These are phyloP conservation scores for Plusia festucae DNA, from an alignment of 2,888 invertebrate genomes.

Conservation along the genomic window DNA sequence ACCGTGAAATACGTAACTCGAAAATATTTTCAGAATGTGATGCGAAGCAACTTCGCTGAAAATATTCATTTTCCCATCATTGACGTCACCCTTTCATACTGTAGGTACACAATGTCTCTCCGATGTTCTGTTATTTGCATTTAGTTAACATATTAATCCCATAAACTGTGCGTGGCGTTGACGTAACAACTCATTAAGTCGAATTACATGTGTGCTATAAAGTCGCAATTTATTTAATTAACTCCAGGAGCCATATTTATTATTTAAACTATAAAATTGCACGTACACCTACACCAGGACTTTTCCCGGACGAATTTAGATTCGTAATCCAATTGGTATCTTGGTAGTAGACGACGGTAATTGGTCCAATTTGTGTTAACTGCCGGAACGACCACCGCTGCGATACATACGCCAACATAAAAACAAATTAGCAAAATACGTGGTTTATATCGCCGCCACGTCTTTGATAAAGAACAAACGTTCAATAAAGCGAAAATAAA, in stretches of 20 bases:
- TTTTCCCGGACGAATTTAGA: constrained; percentile 68
- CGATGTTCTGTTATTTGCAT: constrained; percentile 74
- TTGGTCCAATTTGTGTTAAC: constrained; percentile 78
- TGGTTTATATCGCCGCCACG: constrained; percentile 34
- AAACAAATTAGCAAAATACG: constrained; percentile 58
- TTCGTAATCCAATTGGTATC: constrained; percentile 77
- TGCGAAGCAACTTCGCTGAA: not conserved
- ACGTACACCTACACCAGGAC: constrained; percentile 39
- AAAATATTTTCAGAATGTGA: constrained; percentile 1
- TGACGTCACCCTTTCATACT: constrained; percentile 17
- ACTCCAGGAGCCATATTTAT: constrained; percentile 32
- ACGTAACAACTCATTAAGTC: constrained; percentile 69
- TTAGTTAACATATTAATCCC: constrained; percentile 82
- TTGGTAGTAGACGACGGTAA: constrained; percentile 70
- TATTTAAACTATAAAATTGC: constrained; percentile 26
- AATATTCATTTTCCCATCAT: not conserved
- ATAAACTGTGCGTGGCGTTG: constrained; percentile 74
- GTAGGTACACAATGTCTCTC: constrained; percentile 19
- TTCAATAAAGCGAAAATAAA: constrained; percentile 33
- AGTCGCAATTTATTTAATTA: constrained; percentile 53
- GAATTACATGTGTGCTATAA: constrained; percentile 49
- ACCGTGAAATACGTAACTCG: no score
- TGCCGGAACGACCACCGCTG: constrained; percentile 69
- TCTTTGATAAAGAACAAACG: constrained; percentile 46
- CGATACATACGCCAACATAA: constrained; percentile 58